Conservation (phyloP, 1,140 invertebrate genomes). For the Neodiprion fabricii region DNA sequence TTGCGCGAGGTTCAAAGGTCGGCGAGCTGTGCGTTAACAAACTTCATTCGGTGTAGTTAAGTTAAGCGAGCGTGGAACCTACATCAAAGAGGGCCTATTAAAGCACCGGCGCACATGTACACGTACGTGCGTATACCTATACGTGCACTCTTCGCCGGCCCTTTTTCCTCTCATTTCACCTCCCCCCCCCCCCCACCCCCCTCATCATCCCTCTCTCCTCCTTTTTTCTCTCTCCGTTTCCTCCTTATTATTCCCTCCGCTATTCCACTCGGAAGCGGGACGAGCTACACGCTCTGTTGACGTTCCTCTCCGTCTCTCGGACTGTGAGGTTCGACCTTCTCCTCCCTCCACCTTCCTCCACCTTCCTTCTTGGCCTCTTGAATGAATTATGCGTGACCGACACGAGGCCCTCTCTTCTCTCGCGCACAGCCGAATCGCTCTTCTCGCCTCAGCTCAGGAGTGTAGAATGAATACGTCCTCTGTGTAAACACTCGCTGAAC, state of each 20-base stretch:
- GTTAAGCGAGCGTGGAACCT: slow-evolving; percentile 15
- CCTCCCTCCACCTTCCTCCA: not conserved
- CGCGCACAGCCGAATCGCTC: not conserved
- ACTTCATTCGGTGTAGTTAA: not conserved
- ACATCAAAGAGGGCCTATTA: slow-evolving; percentile 18
- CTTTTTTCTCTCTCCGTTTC: not conserved
- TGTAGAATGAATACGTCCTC: not conserved
- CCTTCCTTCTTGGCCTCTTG: not conserved
- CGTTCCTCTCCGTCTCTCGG: not conserved
- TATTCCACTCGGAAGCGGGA: too few species aligned
- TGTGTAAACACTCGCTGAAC: too few species aligned
- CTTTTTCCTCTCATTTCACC: too few species aligned
- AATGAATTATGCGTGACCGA: slow-evolving; percentile 7
- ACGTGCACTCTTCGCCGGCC: too few species aligned
- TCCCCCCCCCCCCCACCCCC: not conserved
- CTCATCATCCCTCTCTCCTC: not conserved
- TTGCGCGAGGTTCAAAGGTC: slow-evolving; percentile 6
- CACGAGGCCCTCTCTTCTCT: not conserved
- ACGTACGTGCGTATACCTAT: not conserved
- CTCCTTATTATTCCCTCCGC: not conserved
- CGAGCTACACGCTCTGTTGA: too few species aligned
- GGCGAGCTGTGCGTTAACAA: slow-evolving; percentile 8
- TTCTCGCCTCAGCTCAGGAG: not conserved
- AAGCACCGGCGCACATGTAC: not conserved
- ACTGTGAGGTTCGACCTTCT: not conserved